Conservation (phyloP, 1,140 invertebrate genomes). For the Copidosoma floridanum region DNA sequence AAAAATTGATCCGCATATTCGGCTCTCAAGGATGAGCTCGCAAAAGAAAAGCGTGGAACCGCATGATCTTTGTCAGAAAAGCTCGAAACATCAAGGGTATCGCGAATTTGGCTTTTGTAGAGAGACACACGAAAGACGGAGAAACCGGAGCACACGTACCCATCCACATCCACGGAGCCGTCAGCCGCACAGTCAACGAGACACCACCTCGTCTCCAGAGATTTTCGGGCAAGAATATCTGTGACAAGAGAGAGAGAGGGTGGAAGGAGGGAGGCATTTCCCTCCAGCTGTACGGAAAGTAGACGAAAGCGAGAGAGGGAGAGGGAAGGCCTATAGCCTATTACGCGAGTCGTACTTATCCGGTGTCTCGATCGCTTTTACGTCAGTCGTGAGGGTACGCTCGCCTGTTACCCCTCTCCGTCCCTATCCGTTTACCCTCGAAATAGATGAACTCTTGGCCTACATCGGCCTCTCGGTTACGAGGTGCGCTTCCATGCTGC, state of each 20-base stretch:
- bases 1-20: no score
- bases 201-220: background rate
- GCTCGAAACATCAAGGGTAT: constrained; percentile 9
- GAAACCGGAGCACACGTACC: background rate
- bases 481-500: constrained; percentile 13
- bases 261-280: constrained; percentile 17
- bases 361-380: constrained; percentile 46
- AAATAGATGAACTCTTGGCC: constrained; percentile 57
- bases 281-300: no score
- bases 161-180: no score
- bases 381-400: constrained; percentile 38
- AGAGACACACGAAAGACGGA: background rate
- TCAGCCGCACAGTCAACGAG: background rate
- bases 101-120: background rate
- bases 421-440: constrained; percentile 49
- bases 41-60: no score
- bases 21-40: no score
- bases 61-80: background rate
- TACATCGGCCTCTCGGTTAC: constrained; percentile 43
- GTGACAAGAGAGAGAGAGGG: background rate
- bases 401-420: no score
- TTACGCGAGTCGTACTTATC: constrained; percentile 38
- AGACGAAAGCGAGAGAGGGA: no score
- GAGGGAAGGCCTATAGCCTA: no score
- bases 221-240: constrained; percentile 16